Base-by-base conservation (phyloP, 2,888 invertebrate species). In the Rhodophaea formosa region DNA sequence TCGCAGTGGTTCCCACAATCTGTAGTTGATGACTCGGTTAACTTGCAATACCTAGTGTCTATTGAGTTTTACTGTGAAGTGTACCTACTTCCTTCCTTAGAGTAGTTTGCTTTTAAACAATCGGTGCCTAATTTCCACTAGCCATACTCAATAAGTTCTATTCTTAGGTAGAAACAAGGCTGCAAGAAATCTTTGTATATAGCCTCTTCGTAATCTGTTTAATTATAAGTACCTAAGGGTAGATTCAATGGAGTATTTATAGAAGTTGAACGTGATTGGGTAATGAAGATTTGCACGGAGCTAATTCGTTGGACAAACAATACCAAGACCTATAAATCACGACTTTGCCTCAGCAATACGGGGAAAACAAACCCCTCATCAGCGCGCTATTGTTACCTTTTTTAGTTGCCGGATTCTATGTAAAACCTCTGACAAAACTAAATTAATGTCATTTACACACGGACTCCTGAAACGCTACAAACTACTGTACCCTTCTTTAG, bases 91-190 rank as follows among this genome's bases (percentile, higher is more conserved):
- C 65, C 62, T 66, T 59, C 63, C 62, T 66, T 84, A 84, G 81
- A 62, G 79, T 86, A 86, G 84, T 72, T 77, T 67, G 86, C 86
- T 86, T 77, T 78, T 66, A 72, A 77, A 79, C 67, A 74, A 78
- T 75, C 71, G 80, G 87, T 86, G 87, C 86, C 84, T 86, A 86
- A 79, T 77, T 74, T 73, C 74, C 65, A 65, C 69, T 72, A 75
- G 70, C 71, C 61, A 44, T 56, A 56, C 54, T 57, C 56, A 55
- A 57, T 59, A 62, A 52, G 46, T 47, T 60, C 67, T 53, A 45
- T 56, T 49, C 10, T 29, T 53, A 56, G 63, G 62, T 59, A 65
- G 62, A 58, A 60, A 55, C 57, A 63, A 64, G 61, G 62, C 60
- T 63, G 59, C 72, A 73, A 74, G 66, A 65, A 61, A 65, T 60